These are phyloP conservation scores for Galeopterus variegatus DNA, from an alignment of 2,113 vertebrate species.

Conservation along the genomic window DNA sequence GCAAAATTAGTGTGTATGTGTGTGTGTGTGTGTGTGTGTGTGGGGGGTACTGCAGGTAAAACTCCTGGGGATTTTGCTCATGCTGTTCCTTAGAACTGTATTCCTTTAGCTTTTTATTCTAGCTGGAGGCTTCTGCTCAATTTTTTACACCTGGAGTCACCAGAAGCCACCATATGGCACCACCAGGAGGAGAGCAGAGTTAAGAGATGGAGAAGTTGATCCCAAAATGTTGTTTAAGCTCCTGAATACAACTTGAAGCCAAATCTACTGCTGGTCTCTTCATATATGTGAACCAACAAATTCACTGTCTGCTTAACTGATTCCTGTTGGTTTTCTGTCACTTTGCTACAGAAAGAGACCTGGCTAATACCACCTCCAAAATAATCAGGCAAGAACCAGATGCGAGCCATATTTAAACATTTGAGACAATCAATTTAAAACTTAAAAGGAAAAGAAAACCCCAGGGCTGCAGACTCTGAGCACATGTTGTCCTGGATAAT, in stretches of 20 bases:
- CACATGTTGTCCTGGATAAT: background rate
- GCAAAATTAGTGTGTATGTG: too few relatives aligned
- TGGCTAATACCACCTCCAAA: background rate
- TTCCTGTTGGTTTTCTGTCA: background rate
- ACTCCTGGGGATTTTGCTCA: background rate
- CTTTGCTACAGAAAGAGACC: background rate
- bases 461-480: background rate
- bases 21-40: too few relatives aligned
- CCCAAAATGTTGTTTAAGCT: background rate
- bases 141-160: background rate
- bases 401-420: background rate
- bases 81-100: rapidly evolving
- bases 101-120: background rate
- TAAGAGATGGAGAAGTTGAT: background rate
- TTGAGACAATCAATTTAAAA: background rate
- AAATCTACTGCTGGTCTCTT: background rate
- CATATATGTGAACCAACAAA: rapidly evolving
- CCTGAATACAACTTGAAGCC: background rate
- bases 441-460: constrained; percentile 13
- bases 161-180: background rate
- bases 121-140: background rate
- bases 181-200: background rate
- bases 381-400: background rate
- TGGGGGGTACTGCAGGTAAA: background rate
- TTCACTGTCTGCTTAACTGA: background rate